Evolutionary conservation across 1,140 invertebrate species (phyloP), one percentile per base, ranked within the genome.

Genomic region (Akabosia matsudoensis): DNA sequence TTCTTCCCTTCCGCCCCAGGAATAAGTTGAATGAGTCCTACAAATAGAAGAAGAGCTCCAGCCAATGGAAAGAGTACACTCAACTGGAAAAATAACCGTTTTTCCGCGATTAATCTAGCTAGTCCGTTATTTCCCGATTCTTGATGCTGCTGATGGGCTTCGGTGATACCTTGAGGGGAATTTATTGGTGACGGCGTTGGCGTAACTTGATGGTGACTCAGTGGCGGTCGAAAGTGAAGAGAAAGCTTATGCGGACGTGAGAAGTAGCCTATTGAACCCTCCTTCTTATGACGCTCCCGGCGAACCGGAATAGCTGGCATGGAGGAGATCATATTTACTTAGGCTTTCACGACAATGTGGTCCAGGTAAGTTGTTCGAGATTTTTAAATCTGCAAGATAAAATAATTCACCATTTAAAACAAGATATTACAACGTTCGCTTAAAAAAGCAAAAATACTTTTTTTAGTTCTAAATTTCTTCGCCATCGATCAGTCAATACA

Each of bases 291-390:
- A 78, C 92, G 86, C 84, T 92, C 91, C 85, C 93, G 91, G 83
- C 92, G 90, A 34, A 93, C 91, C 22, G 92, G 91, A 84, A 93
- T 91, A 78, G 92, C 92, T 84, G 92, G 92, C 92, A 93, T 93
- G 71, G 92, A 72, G 22, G 33, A 16, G n/a, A 67, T 67, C 61
- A 67, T 67, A 1, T 67, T 67, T 2, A n/a, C 37, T 10, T 18
- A 10, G 37, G 7, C 7, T 45, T 45, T 45, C 7, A 7, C 18
- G 37, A 18, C 7, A 45, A 45, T 18, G 37, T n/a, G n/a, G n/a
- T n/a, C n/a, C n/a, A n/a, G n/a, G n/a, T n/a, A n/a, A n/a, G n/a
- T n/a, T n/a, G n/a, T n/a, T n/a, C n/a, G n/a, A n/a, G n/a, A n/a
- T n/a, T n/a, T n/a, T n/a, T n/a, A n/a, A n/a, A n/a, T n/a, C n/a